Evolutionary conservation across 2,888 invertebrate species (phyloP).

Genomic region (Phyto melanocephala): DNA sequence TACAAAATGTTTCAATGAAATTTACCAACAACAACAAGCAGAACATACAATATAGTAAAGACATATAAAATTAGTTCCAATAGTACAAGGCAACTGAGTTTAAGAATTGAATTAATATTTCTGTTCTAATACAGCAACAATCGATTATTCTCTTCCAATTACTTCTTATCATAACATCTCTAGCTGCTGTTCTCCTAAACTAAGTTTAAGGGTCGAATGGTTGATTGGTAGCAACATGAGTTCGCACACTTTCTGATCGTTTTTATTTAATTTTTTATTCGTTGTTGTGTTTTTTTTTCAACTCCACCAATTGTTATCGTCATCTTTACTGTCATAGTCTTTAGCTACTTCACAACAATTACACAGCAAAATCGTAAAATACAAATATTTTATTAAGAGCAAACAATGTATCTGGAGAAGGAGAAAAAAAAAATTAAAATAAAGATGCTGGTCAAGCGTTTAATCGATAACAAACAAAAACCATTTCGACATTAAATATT

Average conservation of each 20-base stretch:
- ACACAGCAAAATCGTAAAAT: constrained; percentile 58
- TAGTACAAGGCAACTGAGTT: too few relatives aligned
- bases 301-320: constrained; percentile 33
- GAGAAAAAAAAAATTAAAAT: constrained; percentile 1
- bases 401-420: background rate
- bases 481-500: constrained; percentile 42
- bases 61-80: too few relatives aligned
- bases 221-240: constrained; percentile 64
- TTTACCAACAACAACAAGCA: too few relatives aligned
- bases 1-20: too few relatives aligned
- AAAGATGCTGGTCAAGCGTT: constrained; percentile 61
- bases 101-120: too few relatives aligned
- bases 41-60: too few relatives aligned
- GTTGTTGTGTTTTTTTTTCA: constrained; percentile 16
- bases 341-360: constrained; percentile 58
- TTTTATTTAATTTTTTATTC: background rate
- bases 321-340: constrained; percentile 37
- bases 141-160: background rate
- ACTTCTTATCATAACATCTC: constrained; percentile 40
- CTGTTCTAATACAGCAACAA: too few relatives aligned
- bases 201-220: constrained; percentile 29
- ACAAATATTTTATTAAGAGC: constrained; percentile 40
- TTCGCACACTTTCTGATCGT: constrained; percentile 54
- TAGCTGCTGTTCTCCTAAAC: constrained; percentile 1
- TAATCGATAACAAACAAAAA: constrained; percentile 62